These are phyloP conservation scores for Incurvaria masculella DNA, from an alignment of 2,888 invertebrate genomes.

Conservation along the genomic window DNA sequence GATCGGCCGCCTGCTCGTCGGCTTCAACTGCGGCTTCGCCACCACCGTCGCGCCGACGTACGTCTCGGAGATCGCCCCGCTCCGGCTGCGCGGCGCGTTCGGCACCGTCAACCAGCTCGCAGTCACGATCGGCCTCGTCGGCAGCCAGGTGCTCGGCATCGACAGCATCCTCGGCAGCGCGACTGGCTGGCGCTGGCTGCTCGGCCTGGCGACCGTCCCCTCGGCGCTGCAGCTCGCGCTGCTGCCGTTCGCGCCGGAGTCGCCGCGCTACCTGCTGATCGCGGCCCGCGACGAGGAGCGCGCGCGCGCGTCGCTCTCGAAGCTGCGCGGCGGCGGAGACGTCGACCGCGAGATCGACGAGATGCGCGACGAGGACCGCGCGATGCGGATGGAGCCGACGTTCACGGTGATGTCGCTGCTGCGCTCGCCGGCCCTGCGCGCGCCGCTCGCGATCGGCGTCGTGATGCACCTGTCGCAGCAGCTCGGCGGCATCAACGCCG, in stretches of 20 bases:
- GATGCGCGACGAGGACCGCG: conserved; percentile 46
- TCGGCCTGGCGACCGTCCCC: conserved; percentile 41
- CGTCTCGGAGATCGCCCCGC: conserved; percentile 47
- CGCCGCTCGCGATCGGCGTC: conserved; percentile 44
- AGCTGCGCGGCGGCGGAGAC: conserved; percentile 35
- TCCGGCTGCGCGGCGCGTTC: conserved; percentile 42
- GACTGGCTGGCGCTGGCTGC: conserved; percentile 47
- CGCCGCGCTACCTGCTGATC: conserved; percentile 43
- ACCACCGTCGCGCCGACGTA: conserved; percentile 51
- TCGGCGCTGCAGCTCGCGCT: conserved; percentile 39
- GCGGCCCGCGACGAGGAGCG: conserved; percentile 38
- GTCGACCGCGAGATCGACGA: conserved; percentile 49
- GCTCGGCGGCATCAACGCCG: conserved; percentile 52
- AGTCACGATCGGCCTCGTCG: conserved; percentile 43
- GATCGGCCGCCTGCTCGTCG: conserved; percentile 69
- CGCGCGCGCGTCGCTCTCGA: conserved; percentile 31
- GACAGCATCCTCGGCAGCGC: conserved; percentile 43
- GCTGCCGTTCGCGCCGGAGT: conserved; percentile 43
- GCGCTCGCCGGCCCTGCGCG: conserved; percentile 30
- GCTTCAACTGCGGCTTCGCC: conserved; percentile 67
- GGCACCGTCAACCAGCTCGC: conserved; percentile 51
- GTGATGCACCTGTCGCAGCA: conserved; percentile 54
- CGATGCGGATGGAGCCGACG: conserved; percentile 38
- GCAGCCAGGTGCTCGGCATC: conserved; percentile 45
- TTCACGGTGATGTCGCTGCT: conserved; percentile 41